Base-by-base conservation (phyloP, 2,113 vertebrate genomes). In the Pelvicachromis taeniatus region DNA sequence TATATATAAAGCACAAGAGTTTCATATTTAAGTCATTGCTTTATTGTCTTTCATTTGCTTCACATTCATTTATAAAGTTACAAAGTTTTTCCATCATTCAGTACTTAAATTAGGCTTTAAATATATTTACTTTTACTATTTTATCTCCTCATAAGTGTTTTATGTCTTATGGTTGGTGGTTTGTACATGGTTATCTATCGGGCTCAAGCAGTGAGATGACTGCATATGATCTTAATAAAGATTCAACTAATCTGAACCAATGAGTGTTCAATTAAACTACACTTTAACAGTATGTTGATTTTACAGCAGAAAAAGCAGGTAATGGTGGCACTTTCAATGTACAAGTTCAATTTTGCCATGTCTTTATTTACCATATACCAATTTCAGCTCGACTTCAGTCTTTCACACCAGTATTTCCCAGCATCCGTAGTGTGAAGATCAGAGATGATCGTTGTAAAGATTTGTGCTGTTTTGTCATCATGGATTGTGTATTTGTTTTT, bases 381-480 rank as follows among this genome's bases (percentile, higher is more conserved):
- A 42, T 4, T 80, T 6, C 58, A 93, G 77, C 1, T 17, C 11
- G 1, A 89, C 82, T 84, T 88, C 80, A 21, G 52, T 82, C 48
- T 87, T 2, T 70, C 26, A 26, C 26, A 26, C 26, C 26, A 26
- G 26, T 26, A 26, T 26, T 26, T 26, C 26, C 26, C 26, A 26
- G 26, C 26, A 26, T 26, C 26, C 26, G 3, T 26, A 26, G 26
- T 2, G 3, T 26, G 26, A 26, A 26, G 26, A 26, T 26, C 26
- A 26, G 26, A 26, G 26, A 26, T 26, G 26, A 26, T 26, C 26
- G 26, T 26, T 26, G 26, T 26, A 26, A 26, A 26, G 26, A 26
- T 26, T 26, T 26, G 26, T 26, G 26, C 26, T 26, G 26, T 26
- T 26, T 1, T 5, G 54, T 90, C 12, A 54, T 93, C 90, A 11